Conservation (phyloP, 2,888 invertebrate genomes). For the Pachymerium ferrugineum region DNA sequence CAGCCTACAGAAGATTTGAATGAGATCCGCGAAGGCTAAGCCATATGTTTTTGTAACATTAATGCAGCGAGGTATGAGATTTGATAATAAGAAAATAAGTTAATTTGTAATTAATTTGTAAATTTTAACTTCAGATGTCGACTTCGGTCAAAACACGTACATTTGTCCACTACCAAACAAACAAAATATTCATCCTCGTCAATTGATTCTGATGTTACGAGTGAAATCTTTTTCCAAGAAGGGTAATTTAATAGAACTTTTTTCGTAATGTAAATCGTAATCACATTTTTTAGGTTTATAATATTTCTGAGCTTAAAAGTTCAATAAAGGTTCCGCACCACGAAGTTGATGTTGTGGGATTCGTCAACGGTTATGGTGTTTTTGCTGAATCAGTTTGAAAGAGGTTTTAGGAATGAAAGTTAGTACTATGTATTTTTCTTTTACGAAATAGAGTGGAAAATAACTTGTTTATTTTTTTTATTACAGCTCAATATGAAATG, state of each 20-base stretch:
- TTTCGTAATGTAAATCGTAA: not conserved
- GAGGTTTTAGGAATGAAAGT: slow-evolving; percentile 55
- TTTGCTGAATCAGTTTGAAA: slow-evolving; percentile 55
- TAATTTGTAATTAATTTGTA: not conserved
- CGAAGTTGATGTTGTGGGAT: slow-evolving; percentile 68
- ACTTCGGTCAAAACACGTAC: not conserved
- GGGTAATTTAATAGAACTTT: too few species aligned
- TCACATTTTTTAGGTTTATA: slow-evolving; percentile 28
- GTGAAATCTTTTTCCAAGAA: not conserved
- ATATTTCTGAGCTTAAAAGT: slow-evolving; percentile 39
- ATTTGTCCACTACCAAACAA: not conserved
- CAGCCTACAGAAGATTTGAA: slow-evolving; percentile 58
- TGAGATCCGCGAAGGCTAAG: slow-evolving; percentile 55
- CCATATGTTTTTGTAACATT: slow-evolving; percentile 58
- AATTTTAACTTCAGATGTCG: not conserved
- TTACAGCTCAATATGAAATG: not conserved
- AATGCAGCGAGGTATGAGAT: slow-evolving; percentile 47
- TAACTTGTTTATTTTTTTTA: not conserved
- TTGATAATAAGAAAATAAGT: not conserved
- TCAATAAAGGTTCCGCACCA: slow-evolving; percentile 52
- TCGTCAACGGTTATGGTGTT: slow-evolving; percentile 55
- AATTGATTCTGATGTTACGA: not conserved
- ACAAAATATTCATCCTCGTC: not conserved
- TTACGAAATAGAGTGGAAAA: not conserved
- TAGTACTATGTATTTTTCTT: slow-evolving; percentile 48